These are phyloP conservation scores for Chaenocephalus aceratus DNA, from an alignment of 2,113 vertebrate genomes.

Conservation along the genomic window DNA sequence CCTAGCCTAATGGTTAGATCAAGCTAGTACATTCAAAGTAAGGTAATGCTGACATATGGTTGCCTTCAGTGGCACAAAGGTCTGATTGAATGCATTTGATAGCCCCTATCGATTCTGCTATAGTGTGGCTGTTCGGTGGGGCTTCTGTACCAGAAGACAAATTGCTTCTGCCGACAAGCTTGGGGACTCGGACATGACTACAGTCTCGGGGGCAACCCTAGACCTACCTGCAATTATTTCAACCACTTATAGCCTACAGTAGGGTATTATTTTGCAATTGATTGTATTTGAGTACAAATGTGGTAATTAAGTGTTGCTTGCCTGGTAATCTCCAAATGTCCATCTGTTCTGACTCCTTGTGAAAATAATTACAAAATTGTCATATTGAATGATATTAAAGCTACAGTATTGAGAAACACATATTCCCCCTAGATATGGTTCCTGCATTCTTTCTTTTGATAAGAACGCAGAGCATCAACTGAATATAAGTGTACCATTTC, in stretches of 20 bases:
- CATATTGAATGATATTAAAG: neutral
- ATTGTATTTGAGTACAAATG: neutral
- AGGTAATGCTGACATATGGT: slow-evolving; percentile 45
- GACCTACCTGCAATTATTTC: slow-evolving; percentile 27
- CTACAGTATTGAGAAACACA: neutral
- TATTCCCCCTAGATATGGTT: neutral
- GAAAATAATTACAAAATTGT: too few relatives aligned
- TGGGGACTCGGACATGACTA: slow-evolving; percentile 49
- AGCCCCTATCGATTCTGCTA: slow-evolving; percentile 69
- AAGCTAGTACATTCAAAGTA: slow-evolving; percentile 41
- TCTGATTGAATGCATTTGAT: slow-evolving; percentile 73
- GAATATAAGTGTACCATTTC: slow-evolving; percentile 20
- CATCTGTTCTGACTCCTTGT: neutral
- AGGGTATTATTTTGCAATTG: neutral
- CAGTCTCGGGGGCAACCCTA: slow-evolving; percentile 36
- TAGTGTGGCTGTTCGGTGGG: slow-evolving; percentile 55
- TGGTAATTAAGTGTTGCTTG: neutral
- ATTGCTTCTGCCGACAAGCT: slow-evolving; percentile 65
- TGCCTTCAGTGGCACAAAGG: slow-evolving; percentile 58
- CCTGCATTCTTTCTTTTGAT: neutral
- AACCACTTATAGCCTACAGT: neutral
- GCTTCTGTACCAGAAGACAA: slow-evolving; percentile 65
- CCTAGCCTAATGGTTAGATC: slow-evolving; percentile 29
- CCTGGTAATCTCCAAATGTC: neutral
- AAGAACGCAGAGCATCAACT: slow-evolving; percentile 18